A percentile compares a stretch with the other conserved stretches of the same genome.
Evolutionary conservation across 2,888 invertebrate species (phyloP).

Genomic region (Halocaridina rubra): DNA sequence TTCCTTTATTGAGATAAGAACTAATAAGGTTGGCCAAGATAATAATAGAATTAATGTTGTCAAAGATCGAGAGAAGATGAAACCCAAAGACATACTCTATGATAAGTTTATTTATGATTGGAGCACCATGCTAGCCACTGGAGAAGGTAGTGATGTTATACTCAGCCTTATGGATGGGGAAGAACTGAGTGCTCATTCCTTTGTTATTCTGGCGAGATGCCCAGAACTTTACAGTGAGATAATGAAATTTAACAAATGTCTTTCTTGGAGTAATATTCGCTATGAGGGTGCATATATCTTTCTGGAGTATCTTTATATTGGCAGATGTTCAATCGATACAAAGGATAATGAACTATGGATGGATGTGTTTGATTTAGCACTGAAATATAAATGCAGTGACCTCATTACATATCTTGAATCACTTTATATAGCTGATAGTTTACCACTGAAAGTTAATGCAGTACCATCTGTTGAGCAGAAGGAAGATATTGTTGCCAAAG

Average conservation of each 20-base stretch:
- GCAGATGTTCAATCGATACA: slow-evolving; percentile 22
- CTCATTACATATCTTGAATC: slow-evolving; percentile 33
- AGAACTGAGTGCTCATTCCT: slow-evolving; percentile 15
- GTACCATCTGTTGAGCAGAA: too few relatives aligned
- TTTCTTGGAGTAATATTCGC: slow-evolving; percentile 18
- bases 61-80: too few relatives aligned
- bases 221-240: slow-evolving; percentile 29
- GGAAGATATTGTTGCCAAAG: not conserved
- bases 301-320: slow-evolving; percentile 47
- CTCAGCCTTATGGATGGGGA: not conserved
- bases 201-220: slow-evolving; percentile 42
- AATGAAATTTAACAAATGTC: not conserved
- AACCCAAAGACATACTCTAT: too few relatives aligned
- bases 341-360: slow-evolving; percentile 43
- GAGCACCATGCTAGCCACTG: slow-evolving; percentile 27
- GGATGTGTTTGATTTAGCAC: slow-evolving; percentile 50
- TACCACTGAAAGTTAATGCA: slow-evolving; percentile 9
- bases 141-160: slow-evolving; percentile 36
- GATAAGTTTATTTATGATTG: slow-evolving; percentile 39
- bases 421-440: slow-evolving; percentile 11
- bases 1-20: too few relatives aligned
- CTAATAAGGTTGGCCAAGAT: too few relatives aligned
- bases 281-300: slow-evolving; percentile 37
- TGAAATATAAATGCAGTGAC: slow-evolving; percentile 41
- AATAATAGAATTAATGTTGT: too few relatives aligned